phyloP scores from a whole-genome alignment of 2,113 vertebrate species.

The Carassius auratus region DNA sequence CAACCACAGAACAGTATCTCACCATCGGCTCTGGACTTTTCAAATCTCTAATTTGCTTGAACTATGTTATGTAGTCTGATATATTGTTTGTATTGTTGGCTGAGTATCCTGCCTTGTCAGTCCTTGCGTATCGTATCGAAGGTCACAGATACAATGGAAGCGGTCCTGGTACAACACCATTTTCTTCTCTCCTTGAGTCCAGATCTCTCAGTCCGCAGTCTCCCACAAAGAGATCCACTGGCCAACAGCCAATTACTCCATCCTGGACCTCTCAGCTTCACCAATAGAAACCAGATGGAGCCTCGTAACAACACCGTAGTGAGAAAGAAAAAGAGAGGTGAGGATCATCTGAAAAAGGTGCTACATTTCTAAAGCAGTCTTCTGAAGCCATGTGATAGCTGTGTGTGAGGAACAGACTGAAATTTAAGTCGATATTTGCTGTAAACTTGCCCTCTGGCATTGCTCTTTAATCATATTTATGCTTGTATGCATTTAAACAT shows the following conservation, averaged over 20 bases:
- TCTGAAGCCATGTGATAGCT: neutral
- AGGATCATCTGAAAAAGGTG: constrained; percentile 1
- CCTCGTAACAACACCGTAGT: constrained; percentile 44
- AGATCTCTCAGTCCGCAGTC: constrained; percentile 37
- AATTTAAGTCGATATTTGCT: neutral
- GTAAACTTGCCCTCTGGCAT: neutral
- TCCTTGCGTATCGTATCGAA: too few species aligned
- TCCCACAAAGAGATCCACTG: constrained; percentile 60
- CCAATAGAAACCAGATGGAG: constrained; percentile 67
- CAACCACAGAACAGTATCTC: neutral
- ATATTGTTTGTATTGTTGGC: constrained; percentile 14
- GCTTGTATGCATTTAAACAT: neutral
- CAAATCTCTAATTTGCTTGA: constrained; percentile 11
- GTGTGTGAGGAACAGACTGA: neutral
- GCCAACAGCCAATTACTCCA: constrained; percentile 56
- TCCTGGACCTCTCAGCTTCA: constrained; percentile 55
- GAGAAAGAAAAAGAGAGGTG: constrained; percentile 17
- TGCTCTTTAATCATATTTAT: neutral
- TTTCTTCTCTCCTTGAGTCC: constrained; percentile 37
- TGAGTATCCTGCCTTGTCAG: neutral
- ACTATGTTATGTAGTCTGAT: neutral
- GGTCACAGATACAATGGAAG: neutral
- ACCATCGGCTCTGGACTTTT: neutral
- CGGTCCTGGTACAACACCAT: neutral
- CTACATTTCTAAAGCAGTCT: constrained; percentile 7